Percentiles rank a stretch among this genome's conserved stretches.
phyloP scores from a whole-genome alignment of 2,113 vertebrate species.

The Alexandromys fortis region DNA sequence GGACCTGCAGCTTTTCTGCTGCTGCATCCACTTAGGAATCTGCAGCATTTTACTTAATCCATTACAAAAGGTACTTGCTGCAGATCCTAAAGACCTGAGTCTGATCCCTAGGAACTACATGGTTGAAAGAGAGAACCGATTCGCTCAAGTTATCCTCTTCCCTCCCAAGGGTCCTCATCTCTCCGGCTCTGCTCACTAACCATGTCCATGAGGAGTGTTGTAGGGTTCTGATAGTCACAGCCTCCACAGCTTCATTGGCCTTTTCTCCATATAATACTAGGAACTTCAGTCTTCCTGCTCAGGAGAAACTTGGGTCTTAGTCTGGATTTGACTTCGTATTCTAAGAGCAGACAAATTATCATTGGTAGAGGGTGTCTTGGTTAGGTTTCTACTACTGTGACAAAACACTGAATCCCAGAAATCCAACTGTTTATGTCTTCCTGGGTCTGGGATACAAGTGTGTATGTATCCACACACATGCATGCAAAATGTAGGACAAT shows the following conservation, averaged over 20 bases:
- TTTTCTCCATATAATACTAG: too few species aligned
- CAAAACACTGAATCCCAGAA: not conserved
- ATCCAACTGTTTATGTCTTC: not conserved
- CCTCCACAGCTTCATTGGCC: too few species aligned
- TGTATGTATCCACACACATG: not conserved
- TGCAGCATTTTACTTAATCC: too few species aligned
- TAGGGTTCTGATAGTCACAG: not conserved
- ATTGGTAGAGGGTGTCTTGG: not conserved
- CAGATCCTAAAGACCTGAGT: not conserved
- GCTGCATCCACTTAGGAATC: too few species aligned
- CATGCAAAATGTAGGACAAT: not conserved
- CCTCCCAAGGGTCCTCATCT: not conserved
- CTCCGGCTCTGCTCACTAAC: not conserved
- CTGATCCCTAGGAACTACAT: not conserved
- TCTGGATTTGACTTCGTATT: not conserved
- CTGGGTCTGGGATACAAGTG: too few species aligned
- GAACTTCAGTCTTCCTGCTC: too few species aligned
- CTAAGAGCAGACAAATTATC: not conserved
- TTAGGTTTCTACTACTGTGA: not conserved
- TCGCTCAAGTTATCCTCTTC: not conserved
- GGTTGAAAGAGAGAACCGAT: not conserved
- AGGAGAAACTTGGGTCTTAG: too few species aligned
- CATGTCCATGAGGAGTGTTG: not conserved
- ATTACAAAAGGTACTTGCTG: not conserved
- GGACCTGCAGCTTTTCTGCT: too few species aligned